Evolutionary conservation across 2,797 vertebrate species (phyloP).

Genomic region (Manis javanica): DNA sequence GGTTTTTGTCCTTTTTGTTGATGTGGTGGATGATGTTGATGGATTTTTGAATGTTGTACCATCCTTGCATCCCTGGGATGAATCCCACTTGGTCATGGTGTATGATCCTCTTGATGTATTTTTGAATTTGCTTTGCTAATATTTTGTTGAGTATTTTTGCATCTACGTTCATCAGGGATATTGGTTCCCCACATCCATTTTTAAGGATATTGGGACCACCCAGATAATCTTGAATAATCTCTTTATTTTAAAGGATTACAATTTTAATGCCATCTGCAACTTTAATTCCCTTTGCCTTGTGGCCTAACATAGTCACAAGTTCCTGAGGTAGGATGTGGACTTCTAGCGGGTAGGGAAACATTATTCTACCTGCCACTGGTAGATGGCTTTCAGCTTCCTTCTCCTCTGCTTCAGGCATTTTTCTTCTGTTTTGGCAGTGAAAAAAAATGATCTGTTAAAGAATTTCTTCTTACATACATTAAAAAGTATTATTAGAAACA

Average conservation of each 20-base stretch:
- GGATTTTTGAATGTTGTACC: too few species aligned
- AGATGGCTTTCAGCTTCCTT: not conserved
- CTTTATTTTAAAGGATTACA: not conserved
- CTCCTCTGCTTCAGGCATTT: not conserved
- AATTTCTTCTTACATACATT: not conserved
- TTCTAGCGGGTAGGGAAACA: not conserved
- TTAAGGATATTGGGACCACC: not conserved
- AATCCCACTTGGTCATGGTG: too few species aligned
- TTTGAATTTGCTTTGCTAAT: too few species aligned
- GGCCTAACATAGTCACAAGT: not conserved
- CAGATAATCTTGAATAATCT: conserved; percentile 23
- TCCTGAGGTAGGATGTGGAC: not conserved
- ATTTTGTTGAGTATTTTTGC: too few species aligned
- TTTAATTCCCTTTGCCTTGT: not conserved
- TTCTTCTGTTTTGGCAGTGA: not conserved
- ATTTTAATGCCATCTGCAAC: not conserved
- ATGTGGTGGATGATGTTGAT: too few species aligned
- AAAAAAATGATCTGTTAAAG: not conserved
- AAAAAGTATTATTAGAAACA: not conserved
- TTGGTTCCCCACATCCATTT: not conserved
- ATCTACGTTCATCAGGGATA: too few species aligned
- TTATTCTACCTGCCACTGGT: not conserved
- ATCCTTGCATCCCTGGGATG: too few species aligned
- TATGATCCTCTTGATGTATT: too few species aligned
- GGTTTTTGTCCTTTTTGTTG: too few species aligned